Base-by-base conservation (phyloP, 2,797 vertebrate species). In the Trematomus bernacchii region DNA sequence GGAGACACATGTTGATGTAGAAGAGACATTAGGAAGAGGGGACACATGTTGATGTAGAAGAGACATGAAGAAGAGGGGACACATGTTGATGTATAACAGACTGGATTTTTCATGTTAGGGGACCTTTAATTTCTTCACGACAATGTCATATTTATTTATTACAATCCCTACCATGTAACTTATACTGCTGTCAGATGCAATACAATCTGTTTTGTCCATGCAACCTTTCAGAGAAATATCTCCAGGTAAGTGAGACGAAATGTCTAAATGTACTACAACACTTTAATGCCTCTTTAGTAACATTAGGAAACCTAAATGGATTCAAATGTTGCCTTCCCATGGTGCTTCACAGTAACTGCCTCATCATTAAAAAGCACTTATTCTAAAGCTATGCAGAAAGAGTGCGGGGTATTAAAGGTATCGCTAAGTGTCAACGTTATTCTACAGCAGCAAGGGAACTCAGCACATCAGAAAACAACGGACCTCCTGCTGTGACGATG, bases 391-490 rank as follows among this genome's bases (percentile, higher is more conserved):
- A 52, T 13, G 60, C 33, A 21, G 5, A 62, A 16, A 44, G 54
- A 27, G 3, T 6, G 33, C 19, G 54, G 21, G 19, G 37, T 14
- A 60, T 50, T 30, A 60, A 58, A 69, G 46, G 60, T 37, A 46
- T 30, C 64, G 60, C 30, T 43, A 76, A 3, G 2, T 33, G 55
- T 71, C 18, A 3, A 43, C 44, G 46, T 55, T 52, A 52, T 33
- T 58, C 60, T 18, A 3, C 63, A 5, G 63, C 66, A 57, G 70
- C 64, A 77, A 37, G 71, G 21, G 42, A 80, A 21, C 44, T 52
- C 58, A 50, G 51, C 14, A 63, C 3, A 59, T 51, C 53, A 70
- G 30, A 76, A 77, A 76, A 82, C 81, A 85, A 76, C 11, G 55
- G 47, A 23, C 48, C 58, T 65, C 84, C 69, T 50, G 69, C 84